phyloP scores from a whole-genome alignment of 2,797 vertebrate species.

The Halcyon badia region DNA sequence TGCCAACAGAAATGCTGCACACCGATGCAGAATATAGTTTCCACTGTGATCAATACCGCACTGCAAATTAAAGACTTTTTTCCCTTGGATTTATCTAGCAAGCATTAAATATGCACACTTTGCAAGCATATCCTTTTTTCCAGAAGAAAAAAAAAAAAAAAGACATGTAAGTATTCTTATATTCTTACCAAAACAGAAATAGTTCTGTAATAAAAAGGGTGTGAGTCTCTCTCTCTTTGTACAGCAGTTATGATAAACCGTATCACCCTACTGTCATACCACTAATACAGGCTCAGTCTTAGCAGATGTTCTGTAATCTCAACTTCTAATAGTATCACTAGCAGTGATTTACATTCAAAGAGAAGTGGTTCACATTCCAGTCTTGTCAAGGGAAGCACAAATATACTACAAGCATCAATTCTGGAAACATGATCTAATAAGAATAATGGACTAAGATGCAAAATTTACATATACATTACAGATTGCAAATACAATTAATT shows the following conservation, averaged over 20 bases:
- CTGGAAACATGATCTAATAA: background rate
- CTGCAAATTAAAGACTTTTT: background rate
- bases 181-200: background rate
- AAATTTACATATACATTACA: background rate
- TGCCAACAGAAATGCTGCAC: background rate
- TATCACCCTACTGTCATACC: background rate
- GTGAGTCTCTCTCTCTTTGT: background rate
- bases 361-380: background rate
- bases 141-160: background rate
- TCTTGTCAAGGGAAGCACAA: background rate
- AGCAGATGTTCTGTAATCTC: background rate
- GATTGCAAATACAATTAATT: background rate
- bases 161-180: background rate
- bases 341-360: background rate
- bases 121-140: background rate
- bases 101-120: background rate
- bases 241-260: background rate
- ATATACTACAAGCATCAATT: background rate
- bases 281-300: background rate
- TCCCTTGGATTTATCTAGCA: background rate
- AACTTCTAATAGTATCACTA: background rate
- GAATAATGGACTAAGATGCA: background rate
- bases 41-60: background rate
- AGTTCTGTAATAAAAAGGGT: background rate
- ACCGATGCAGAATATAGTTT: background rate